Percentiles rank a stretch among this genome's conserved stretches.
Conservation (phyloP, 1,140 invertebrate species). For the Cyclina sinensis region DNA sequence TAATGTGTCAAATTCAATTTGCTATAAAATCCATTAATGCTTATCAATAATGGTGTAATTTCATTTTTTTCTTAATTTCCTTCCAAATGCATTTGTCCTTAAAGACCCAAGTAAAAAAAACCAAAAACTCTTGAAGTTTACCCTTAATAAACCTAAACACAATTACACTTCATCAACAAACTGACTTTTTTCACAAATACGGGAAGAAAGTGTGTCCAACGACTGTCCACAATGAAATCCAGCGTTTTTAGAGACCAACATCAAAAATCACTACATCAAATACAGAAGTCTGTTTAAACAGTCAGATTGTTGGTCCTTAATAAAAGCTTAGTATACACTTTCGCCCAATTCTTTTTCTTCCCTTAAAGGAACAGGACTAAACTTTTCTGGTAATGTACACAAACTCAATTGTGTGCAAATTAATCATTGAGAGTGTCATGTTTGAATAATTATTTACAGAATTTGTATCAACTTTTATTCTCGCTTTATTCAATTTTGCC, state of each 20-base stretch:
- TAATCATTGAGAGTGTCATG: not conserved
- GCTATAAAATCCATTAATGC: conserved; percentile 11
- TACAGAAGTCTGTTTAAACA: conserved; percentile 35
- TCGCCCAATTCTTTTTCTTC: conserved; percentile 22
- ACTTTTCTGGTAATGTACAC: conserved; percentile 8
- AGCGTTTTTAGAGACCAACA: conserved; percentile 46
- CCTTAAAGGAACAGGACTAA: not conserved
- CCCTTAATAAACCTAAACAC: too few relatives aligned
- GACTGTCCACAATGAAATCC: not conserved
- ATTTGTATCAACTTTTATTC: conserved; percentile 51
- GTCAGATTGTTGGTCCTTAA: not conserved
- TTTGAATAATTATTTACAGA: conserved; percentile 57
- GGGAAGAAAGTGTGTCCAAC: not conserved
- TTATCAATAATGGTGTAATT: conserved; percentile 7
- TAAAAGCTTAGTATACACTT: not conserved
- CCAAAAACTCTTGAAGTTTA: too few relatives aligned
- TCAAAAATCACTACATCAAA: conserved; percentile 26
- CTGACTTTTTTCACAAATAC: too few relatives aligned
- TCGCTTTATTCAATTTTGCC: not conserved
- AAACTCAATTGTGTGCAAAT: conserved; percentile 1
- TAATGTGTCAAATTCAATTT: not conserved
- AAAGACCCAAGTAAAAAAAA: not conserved
- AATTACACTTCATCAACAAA: too few relatives aligned
- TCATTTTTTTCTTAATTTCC: not conserved
- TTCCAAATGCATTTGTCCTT: not conserved